Percentiles rank a stretch among this genome's conserved stretches.
Conservation (phyloP, 2,888 invertebrate species). For the Lasioglossum malachurum region DNA sequence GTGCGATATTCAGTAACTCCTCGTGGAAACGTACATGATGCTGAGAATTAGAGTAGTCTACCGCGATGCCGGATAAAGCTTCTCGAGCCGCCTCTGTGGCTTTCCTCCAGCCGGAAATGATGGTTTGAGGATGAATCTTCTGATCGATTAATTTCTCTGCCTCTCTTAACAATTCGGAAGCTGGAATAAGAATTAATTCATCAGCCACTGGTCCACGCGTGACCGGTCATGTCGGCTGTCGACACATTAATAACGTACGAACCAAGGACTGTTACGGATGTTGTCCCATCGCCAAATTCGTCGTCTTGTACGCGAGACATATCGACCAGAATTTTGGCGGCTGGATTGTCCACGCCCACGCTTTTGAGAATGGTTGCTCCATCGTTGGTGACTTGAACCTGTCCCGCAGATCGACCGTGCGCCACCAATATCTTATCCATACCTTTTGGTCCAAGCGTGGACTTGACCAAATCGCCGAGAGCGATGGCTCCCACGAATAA, state of each 20-base stretch:
- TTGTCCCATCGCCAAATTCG: slow-evolving; percentile 99
- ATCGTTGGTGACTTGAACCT: slow-evolving; percentile 99
- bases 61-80: slow-evolving; percentile 92
- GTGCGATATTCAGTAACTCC: slow-evolving; percentile 98
- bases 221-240: too few species aligned
- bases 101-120: slow-evolving; percentile 97
- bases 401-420: slow-evolving; percentile 91
- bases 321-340: slow-evolving; percentile 99
- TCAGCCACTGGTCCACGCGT: too few species aligned
- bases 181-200: slow-evolving; percentile 84
- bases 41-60: slow-evolving; percentile 90
- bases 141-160: slow-evolving; percentile 97
- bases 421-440: slow-evolving; percentile 97
- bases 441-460: slow-evolving; percentile 99
- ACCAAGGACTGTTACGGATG: slow-evolving; percentile 97
- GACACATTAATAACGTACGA: slow-evolving; percentile 64
- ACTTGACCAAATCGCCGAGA: slow-evolving; percentile 99
- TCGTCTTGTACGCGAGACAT: slow-evolving; percentile 99
- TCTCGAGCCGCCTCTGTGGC: slow-evolving; percentile 94
- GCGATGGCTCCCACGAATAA: slow-evolving; percentile 99
- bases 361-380: slow-evolving; percentile 99
- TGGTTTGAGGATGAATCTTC: slow-evolving; percentile 99
- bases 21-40: slow-evolving; percentile 92
- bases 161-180: slow-evolving; percentile 97
- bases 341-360: slow-evolving; percentile 99